phyloP scores from a whole-genome alignment of 2,113 vertebrate species.

The Theristicus caerulescens region DNA sequence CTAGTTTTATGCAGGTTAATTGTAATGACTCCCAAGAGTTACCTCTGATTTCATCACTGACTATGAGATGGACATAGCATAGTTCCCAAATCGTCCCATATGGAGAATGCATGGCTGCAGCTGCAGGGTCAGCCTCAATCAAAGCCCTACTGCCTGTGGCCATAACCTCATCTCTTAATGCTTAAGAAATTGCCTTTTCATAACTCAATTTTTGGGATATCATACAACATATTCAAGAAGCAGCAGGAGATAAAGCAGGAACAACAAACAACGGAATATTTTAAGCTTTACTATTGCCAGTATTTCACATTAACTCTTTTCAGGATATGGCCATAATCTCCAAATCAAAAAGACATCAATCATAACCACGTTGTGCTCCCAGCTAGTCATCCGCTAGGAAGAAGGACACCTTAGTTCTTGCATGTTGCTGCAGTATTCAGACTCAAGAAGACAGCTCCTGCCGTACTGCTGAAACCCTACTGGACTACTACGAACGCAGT shows the following conservation, averaged over 20 bases:
- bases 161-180: neutral
- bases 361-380: accelerated
- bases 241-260: neutral
- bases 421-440: neutral
- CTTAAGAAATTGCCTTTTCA: neutral
- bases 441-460: neutral
- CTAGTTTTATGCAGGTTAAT: neutral
- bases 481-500: neutral
- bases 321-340: neutral
- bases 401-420: neutral
- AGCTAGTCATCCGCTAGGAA: neutral
- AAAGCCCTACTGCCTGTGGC: neutral
- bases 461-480: neutral
- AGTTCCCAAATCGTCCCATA: neutral
- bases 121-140: neutral
- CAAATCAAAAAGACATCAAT: neutral
- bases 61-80: neutral
- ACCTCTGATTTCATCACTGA: neutral
- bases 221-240: neutral
- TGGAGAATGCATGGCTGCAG: neutral
- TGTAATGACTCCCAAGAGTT: neutral
- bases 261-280: neutral
- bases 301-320: neutral
- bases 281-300: neutral
- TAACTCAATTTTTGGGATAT: neutral